phyloP scores from a whole-genome alignment of 2,888 invertebrate genomes.

The Leptopilina drosophilae region DNA sequence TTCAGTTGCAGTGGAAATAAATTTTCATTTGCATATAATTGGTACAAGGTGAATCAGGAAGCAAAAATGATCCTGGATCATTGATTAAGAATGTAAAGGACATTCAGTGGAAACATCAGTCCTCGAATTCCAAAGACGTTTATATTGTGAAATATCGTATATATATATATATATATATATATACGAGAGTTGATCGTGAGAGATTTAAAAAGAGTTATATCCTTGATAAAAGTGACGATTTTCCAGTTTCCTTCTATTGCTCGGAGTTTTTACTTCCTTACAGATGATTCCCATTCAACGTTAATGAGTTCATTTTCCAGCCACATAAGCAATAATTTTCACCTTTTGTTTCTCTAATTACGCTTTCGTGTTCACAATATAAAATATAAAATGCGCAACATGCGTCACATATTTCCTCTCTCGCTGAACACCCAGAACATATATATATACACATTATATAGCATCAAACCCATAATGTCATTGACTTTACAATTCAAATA shows the following conservation, averaged over 20 bases:
- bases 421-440: slow-evolving; percentile 10
- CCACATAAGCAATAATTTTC: slow-evolving; percentile 27
- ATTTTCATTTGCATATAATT: slow-evolving; percentile 2
- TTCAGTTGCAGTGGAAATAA: too few relatives aligned
- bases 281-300: slow-evolving; percentile 48
- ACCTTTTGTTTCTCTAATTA: slow-evolving; percentile 54
- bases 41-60: slow-evolving; percentile 4
- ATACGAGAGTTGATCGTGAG: slow-evolving; percentile 19
- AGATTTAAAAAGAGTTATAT: slow-evolving; percentile 43
- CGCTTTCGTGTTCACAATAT: slow-evolving; percentile 49
- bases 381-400: slow-evolving; percentile 44
- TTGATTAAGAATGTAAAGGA: slow-evolving; percentile 69
- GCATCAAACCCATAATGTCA: slow-evolving; percentile 7
- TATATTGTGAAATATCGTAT: slow-evolving; percentile 57
- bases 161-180: not conserved
- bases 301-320: slow-evolving; percentile 56
- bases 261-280: slow-evolving; percentile 39
- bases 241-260: slow-evolving; percentile 42
- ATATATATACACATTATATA: not conserved
- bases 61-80: slow-evolving; percentile 62
- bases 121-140: slow-evolving; percentile 60
- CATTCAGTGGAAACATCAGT: slow-evolving; percentile 59
- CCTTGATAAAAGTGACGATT: slow-evolving; percentile 50
- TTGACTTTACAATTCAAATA: slow-evolving; percentile 7
- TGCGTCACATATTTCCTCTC: slow-evolving; percentile 44